Evolutionary conservation across 2,113 vertebrate species (phyloP).

Genomic region (Rattus norvegicus): DNA sequence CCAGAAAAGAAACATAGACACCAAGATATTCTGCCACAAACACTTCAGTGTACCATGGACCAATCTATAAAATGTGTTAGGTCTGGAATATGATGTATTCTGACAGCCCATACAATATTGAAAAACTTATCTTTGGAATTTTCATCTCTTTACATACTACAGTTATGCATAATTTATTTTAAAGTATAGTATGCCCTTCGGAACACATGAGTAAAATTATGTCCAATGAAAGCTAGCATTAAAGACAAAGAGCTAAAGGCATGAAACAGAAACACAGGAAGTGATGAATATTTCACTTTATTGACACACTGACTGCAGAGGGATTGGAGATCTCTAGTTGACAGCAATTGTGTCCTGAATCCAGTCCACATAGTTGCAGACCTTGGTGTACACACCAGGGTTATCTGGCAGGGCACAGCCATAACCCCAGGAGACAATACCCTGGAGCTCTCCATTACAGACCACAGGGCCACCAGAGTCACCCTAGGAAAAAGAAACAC

Average conservation of each 20-base stretch:
- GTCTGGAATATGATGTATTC: no score
- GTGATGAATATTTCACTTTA: slow-evolving; percentile 29
- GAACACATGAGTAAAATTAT: no score
- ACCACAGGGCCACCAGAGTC: slow-evolving; percentile 90
- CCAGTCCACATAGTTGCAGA: slow-evolving; percentile 88
- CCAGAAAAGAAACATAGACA: no score
- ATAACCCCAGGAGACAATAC: slow-evolving; percentile 89
- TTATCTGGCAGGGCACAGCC: slow-evolving; percentile 83
- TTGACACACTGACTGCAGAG: neutral
- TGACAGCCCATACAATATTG: no score
- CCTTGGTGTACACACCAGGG: slow-evolving; percentile 89
- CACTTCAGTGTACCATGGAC: no score
- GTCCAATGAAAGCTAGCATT: no score
- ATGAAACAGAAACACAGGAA: neutral
- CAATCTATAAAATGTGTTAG: no score
- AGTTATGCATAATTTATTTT: no score
- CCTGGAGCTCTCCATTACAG: slow-evolving; percentile 85
- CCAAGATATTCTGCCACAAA: no score
- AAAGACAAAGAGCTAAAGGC: neutral
- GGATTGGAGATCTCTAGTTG: slow-evolving; percentile 10
- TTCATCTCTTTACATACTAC: no score
- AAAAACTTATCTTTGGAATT: no score
- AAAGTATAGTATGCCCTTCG: no score
- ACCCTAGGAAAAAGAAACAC: slow-evolving; percentile 78
- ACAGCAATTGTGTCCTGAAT: slow-evolving; percentile 82